These are phyloP conservation scores for Struthio camelus DNA, from an alignment of 2,113 vertebrate species.

Conservation along the genomic window DNA sequence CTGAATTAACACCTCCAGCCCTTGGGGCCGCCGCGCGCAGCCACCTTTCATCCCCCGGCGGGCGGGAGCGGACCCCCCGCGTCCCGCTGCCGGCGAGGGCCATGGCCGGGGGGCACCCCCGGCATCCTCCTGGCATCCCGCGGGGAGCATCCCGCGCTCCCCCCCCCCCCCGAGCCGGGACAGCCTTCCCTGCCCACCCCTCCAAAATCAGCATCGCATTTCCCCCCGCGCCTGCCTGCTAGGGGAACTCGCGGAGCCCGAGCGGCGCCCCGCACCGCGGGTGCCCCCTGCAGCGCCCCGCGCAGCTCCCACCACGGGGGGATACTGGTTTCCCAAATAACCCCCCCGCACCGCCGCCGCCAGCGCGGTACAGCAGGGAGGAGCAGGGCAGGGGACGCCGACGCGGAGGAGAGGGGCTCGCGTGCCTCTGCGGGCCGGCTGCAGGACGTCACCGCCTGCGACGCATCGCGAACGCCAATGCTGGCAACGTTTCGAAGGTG, in stretches of 20 bases:
- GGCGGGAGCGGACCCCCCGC: too few relatives aligned
- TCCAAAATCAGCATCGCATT: neutral
- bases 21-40: neutral
- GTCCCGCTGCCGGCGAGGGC: too few relatives aligned
- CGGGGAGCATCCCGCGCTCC: too few relatives aligned
- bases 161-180: neutral
- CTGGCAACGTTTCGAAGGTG: neutral
- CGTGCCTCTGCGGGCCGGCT: slow-evolving; percentile 45
- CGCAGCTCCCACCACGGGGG: accelerated
- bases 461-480: neutral
- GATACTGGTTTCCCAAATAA: neutral
- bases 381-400: accelerated
- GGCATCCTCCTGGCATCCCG: too few relatives aligned
- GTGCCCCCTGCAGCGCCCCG: neutral
- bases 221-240: accelerated
- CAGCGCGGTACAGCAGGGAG: too few relatives aligned
- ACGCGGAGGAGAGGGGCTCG: too few relatives aligned
- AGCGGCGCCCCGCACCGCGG: accelerated
- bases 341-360: too few relatives aligned
- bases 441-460: neutral
- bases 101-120: too few relatives aligned
- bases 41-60: too few relatives aligned
- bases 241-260: accelerated
- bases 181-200: neutral
- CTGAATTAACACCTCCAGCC: neutral